phyloP scores from a whole-genome alignment of 2,888 invertebrate species.

The Leucoptera coffeella region DNA sequence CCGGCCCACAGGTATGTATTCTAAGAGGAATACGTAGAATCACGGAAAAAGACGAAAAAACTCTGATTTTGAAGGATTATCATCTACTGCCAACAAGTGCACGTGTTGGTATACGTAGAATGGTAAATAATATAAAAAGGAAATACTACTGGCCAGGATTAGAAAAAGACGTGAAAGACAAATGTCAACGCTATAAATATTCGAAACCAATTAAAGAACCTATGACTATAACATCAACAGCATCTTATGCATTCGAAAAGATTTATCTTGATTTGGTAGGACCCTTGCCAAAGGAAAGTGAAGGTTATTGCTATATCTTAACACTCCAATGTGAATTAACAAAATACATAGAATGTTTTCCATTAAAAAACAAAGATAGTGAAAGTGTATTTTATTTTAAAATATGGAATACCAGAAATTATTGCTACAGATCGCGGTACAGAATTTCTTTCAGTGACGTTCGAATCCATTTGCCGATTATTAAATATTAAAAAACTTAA shows the following conservation, averaged over 20 bases:
- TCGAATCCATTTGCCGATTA: slow-evolving; percentile 3
- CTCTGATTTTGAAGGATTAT: too few species aligned
- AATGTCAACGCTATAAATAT: slow-evolving; percentile 7
- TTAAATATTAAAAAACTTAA: slow-evolving; percentile 1
- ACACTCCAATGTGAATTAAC: slow-evolving; percentile 7
- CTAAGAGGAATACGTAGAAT: too few species aligned
- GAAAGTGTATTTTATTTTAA: slow-evolving; percentile 3
- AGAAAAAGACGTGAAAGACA: slow-evolving; percentile 5
- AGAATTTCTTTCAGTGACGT: slow-evolving; percentile 1
- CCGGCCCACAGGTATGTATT: too few species aligned
- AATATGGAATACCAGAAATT: slow-evolving; percentile 1
- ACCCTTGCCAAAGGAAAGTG: slow-evolving; percentile 7
- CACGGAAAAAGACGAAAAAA: too few species aligned
- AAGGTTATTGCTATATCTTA: slow-evolving; percentile 6
- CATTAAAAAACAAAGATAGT: background rate
- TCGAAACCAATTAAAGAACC: slow-evolving; percentile 4
- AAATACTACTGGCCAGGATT: slow-evolving; percentile 7
- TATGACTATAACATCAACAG: slow-evolving; percentile 7
- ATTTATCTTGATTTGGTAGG: slow-evolving; percentile 7
- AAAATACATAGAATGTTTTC: slow-evolving; percentile 3
- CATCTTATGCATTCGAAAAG: slow-evolving; percentile 7
- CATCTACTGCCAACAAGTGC: too few species aligned
- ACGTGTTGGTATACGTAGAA: slow-evolving; percentile 5
- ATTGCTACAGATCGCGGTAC: slow-evolving; percentile 3
- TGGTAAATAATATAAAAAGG: slow-evolving; percentile 6